A percentile compares a stretch with the other conserved stretches of the same genome.
Evolutionary conservation across 2,797 vertebrate species (phyloP).

Genomic region (Hyperoplus immaculatus): DNA sequence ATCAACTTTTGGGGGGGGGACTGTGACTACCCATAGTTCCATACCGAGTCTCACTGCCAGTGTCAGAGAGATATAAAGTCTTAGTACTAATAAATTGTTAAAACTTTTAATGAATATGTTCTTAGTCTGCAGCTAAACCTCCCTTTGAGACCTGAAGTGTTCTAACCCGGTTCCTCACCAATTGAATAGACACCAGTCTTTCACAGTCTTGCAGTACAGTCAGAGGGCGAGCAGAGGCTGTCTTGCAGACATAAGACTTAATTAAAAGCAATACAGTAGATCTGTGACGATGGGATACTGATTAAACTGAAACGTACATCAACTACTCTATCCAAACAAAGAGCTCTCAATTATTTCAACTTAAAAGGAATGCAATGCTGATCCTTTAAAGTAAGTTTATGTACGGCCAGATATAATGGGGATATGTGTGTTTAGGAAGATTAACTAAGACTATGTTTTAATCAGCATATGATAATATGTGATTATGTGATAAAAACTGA

Average conservation of each 20-base stretch:
- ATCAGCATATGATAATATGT: not conserved
- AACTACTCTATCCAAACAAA: constrained; percentile 61
- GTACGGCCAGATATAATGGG: constrained; percentile 12
- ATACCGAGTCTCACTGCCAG: constrained; percentile 8
- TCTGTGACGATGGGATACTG: constrained; percentile 46
- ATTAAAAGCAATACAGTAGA: constrained; percentile 62
- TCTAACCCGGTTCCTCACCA: constrained; percentile 56
- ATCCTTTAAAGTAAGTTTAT: constrained; percentile 52
- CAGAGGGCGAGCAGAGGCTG: constrained; percentile 30
- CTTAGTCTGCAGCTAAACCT: constrained; percentile 51
- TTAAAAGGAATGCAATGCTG: constrained; percentile 36
- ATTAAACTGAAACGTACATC: constrained; percentile 54
- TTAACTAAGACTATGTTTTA: not conserved
- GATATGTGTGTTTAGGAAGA: constrained; percentile 5
- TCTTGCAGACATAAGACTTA: constrained; percentile 54
- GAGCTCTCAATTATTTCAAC: constrained; percentile 30
- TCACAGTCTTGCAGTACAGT: constrained; percentile 6
- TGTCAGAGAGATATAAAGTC: constrained; percentile 21
- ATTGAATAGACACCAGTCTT: constrained; percentile 33
- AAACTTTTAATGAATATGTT: constrained; percentile 66
- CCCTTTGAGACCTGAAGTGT: constrained; percentile 35
- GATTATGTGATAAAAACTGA: not conserved
- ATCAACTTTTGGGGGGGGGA: too few relatives aligned
- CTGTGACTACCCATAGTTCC: constrained; percentile 10
- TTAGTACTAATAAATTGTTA: constrained; percentile 31